Conservation (phyloP, 2,888 invertebrate species). For the Amaurobius ferox region DNA sequence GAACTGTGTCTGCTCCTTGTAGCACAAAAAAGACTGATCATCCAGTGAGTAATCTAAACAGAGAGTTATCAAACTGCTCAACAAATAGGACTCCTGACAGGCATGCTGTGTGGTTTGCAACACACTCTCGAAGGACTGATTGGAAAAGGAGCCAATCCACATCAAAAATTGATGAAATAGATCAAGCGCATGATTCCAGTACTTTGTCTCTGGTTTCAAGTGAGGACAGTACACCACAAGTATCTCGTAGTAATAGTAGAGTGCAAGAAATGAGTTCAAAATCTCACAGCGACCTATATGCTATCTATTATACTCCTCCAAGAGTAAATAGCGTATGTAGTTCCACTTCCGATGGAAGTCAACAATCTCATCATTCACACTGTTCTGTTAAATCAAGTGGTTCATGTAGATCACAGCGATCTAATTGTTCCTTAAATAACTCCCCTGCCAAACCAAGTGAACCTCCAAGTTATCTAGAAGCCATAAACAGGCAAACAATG, state of each 20-base stretch:
- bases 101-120: slow-evolving; percentile 70
- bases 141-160: slow-evolving; percentile 76
- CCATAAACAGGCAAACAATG: slow-evolving; percentile 74
- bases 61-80: slow-evolving; percentile 27
- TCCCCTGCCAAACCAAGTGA: slow-evolving; percentile 66
- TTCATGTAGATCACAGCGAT: slow-evolving; percentile 50
- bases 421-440: slow-evolving; percentile 47
- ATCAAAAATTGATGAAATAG: slow-evolving; percentile 76
- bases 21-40: slow-evolving; percentile 50
- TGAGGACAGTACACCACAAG: slow-evolving; percentile 79
- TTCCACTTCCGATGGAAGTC: slow-evolving; percentile 72
- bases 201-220: slow-evolving; percentile 77
- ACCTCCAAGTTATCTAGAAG: slow-evolving; percentile 76
- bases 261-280: slow-evolving; percentile 72
- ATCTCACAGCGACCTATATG: slow-evolving; percentile 65
- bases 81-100: slow-evolving; percentile 43
- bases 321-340: slow-evolving; percentile 73
- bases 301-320: slow-evolving; percentile 64
- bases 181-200: slow-evolving; percentile 78
- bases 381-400: slow-evolving; percentile 54
- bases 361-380: slow-evolving; percentile 65
- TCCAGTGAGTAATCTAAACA: slow-evolving; percentile 19
- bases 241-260: slow-evolving; percentile 79
- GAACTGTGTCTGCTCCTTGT: slow-evolving; percentile 46
- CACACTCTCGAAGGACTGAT: slow-evolving; percentile 61